These are phyloP conservation scores for Muntiacus reevesi DNA, from an alignment of 2,113 vertebrate genomes.

Conservation along the genomic window DNA sequence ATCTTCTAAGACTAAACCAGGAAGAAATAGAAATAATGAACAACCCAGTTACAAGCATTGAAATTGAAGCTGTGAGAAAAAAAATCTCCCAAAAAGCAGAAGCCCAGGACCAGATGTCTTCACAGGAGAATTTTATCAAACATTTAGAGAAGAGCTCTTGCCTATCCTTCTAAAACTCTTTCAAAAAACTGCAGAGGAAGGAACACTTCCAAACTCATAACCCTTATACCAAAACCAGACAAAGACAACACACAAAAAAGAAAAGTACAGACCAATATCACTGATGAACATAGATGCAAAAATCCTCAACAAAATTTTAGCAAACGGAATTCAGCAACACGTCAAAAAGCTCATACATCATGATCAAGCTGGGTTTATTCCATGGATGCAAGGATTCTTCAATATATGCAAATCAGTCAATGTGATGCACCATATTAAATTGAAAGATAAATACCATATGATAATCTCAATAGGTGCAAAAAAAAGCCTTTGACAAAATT, in stretches of 20 bases:
- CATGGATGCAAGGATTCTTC: not conserved
- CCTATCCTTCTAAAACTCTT: not conserved
- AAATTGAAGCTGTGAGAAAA: too few species aligned
- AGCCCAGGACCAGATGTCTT: too few species aligned
- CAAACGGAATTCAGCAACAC: not conserved
- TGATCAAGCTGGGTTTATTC: not conserved
- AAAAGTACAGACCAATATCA: not conserved
- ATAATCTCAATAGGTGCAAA: not conserved
- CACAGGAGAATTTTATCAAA: too few species aligned
- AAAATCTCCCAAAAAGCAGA: too few species aligned
- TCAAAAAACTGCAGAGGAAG: not conserved
- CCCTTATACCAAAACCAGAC: not conserved
- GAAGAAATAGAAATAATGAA: too few species aligned
- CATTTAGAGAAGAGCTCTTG: not conserved
- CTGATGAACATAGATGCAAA: not conserved
- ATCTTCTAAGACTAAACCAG: too few species aligned
- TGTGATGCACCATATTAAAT: not conserved
- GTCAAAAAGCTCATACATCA: not conserved
- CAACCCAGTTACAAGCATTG: too few species aligned
- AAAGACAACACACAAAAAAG: not conserved
- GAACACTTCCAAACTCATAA: not conserved
- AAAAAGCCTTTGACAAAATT: not conserved
- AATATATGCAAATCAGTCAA: not conserved
- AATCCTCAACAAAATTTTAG: not conserved
- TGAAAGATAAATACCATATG: not conserved